Base-by-base conservation (phyloP, 1,140 invertebrate genomes). In the Tyrophagus putrescentiae region DNA sequence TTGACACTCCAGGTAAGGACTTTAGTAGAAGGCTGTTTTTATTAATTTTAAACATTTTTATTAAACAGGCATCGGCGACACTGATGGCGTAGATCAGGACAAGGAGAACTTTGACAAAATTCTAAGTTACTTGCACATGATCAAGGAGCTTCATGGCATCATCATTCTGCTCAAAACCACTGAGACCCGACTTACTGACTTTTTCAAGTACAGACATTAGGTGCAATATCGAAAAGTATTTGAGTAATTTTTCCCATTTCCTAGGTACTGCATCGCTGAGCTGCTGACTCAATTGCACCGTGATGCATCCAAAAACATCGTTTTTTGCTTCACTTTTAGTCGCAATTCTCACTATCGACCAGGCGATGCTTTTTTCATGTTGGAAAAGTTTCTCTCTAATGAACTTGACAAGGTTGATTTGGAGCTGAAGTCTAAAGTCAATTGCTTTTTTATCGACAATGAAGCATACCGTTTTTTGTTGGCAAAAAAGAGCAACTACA, bases 1-100 rank as follows among this genome's bases (percentile, higher is more conserved):
- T 70, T 44, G 69, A 70, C 44, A 67, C 68, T 34, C 69, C 69
- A 0, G 69, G n/a, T n/a, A n/a, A n/a, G n/a, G n/a, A n/a, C n/a
- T n/a, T n/a, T n/a, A n/a, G n/a, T n/a, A n/a, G n/a, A n/a, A n/a
- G n/a, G n/a, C n/a, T n/a, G n/a, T n/a, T n/a, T n/a, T n/a, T n/a
- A n/a, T n/a, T n/a, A n/a, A n/a, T n/a, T n/a, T n/a, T n/a, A n/a
- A n/a, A n/a, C n/a, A n/a, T n/a, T n/a, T n/a, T n/a, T n/a, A n/a
- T n/a, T n/a, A n/a, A n/a, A n/a, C n/a, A n/a, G 68, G 69, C 31
- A 66, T 70, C 42, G 69, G 68, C 0, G 68, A 70, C 33, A 60
- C 62, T 11, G 59, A 66, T 4, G 69, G 69, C 3, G 18, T 65
- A 3, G 61, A 64, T 3, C 58, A 69, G 44, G 69, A 70, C 32